Evolutionary conservation across 2,113 vertebrate genomes (phyloP), one percentile per base, ranked within the genome.

Genomic region (Oreochromis aureus): DNA sequence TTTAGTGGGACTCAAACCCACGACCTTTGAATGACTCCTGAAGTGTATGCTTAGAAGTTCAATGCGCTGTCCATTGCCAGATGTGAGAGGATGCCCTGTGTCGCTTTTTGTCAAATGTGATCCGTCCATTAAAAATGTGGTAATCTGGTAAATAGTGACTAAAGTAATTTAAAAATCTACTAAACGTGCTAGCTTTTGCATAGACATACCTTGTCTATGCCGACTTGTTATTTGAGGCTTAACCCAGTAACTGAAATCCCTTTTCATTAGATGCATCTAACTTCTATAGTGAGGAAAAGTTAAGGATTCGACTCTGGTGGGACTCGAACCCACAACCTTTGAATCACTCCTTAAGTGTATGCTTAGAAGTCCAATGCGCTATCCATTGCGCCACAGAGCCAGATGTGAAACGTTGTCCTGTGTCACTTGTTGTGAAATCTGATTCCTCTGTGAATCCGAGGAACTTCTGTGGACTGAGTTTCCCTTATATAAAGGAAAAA

Each of bases 361-460:
- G 2, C 1, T 46, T 18, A 10, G 13, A 27, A 71, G 39, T 0
- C 8, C 7, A 44, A 24, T 6, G 39, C 9, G 13, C 0, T 0
- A 3, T 1, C 39, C 13, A 44, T 44, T 71, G 5, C 1, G 0
- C n/a, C n/a, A 16, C 13, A 16, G 46, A 16, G 6, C 46, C 6
- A 16, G 2, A 16, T 24, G n/a, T 27, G 2, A 7, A 10, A 2
- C 2, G 2, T 0, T 16, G 8, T 1, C 3, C 0, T 44, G 3
- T 6, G 5, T 27, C 13, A 27, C 69, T 27, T 46, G 69, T 34
- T 61, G 30, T 34, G 30, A 61, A 61, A 34, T 61, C 58, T 61
- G 58, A 61, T 16, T 61, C 30, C 16, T 61, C 3, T 11, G 3
- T 34, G 10, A 61, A 34, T 34, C 58, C 0, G 5, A 61, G 58